Conservation (phyloP, 2,113 vertebrate species). For the Thryonomys swinderianus region DNA sequence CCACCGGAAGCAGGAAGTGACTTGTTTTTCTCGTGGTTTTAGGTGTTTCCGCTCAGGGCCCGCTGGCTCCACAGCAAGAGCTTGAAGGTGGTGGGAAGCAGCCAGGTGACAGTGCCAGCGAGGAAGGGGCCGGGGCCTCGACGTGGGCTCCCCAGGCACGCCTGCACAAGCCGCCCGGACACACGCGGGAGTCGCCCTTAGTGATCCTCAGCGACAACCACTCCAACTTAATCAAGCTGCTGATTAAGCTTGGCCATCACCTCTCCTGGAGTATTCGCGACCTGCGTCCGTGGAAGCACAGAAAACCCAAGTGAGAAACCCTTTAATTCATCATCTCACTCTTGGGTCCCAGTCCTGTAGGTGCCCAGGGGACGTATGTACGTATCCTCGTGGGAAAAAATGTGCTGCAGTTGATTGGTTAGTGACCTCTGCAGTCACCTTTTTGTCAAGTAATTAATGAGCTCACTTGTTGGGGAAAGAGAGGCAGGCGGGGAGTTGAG, state of each 20-base stretch:
- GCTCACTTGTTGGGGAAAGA: not conserved
- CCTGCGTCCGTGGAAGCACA: not conserved
- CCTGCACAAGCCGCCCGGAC: no score
- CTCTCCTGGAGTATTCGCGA: not conserved
- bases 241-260: not conserved
- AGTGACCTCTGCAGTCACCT: not conserved
- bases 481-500: not conserved
- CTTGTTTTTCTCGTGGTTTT: not conserved
- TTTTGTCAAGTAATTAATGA: not conserved
- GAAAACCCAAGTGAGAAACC: not conserved
- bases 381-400: not conserved
- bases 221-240: no score
- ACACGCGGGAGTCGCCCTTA: not conserved
- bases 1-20: not conserved
- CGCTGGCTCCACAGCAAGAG: not conserved
- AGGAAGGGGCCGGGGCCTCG: not conserved
- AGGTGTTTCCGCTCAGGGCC: not conserved
- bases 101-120: no score
- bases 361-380: not conserved
- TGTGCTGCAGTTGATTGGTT: not conserved
- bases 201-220: not conserved
- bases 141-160: no score
- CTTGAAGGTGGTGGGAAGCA: not conserved
- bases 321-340: not conserved
- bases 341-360: not conserved